Evolutionary conservation across 1,140 invertebrate genomes (phyloP).

Genomic region (Microplitis mediator): DNA sequence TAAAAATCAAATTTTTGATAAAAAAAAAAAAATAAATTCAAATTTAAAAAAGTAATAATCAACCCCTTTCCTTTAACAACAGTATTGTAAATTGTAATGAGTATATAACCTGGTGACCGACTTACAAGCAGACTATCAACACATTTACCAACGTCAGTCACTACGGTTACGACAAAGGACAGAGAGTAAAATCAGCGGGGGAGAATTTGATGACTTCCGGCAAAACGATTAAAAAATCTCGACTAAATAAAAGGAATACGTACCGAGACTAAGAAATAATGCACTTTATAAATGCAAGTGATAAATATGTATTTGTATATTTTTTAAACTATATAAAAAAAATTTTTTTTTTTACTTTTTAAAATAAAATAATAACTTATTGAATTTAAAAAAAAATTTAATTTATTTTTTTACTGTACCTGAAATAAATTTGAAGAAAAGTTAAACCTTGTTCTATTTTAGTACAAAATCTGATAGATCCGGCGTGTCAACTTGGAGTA

Average conservation of each 20-base stretch:
- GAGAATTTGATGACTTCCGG: conserved; percentile 7
- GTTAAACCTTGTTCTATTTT: neutral
- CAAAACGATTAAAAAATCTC: neutral
- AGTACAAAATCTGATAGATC: conserved; percentile 2
- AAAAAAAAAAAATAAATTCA: no score
- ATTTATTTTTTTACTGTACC: no score
- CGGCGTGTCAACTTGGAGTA: conserved; percentile 39
- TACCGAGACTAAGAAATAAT: no score
- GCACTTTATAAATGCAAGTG: no score
- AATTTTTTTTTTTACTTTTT: no score
- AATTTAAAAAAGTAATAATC: no score
- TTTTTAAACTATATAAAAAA: no score
- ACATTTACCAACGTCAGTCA: no score
- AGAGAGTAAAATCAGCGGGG: neutral
- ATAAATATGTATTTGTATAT: no score
- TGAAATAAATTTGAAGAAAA: neutral
- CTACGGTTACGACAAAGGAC: neutral
- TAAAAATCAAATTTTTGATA: no score
- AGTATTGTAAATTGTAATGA: neutral
- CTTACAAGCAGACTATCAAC: conserved; percentile 7
- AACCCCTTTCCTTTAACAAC: neutral
- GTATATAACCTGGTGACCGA: conserved; percentile 23
- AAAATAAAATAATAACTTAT: no score
- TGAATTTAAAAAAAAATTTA: no score
- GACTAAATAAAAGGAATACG: neutral